These are phyloP conservation scores for Ceratina calcarata DNA, from an alignment of 1,140 invertebrate genomes.

Conservation along the genomic window DNA sequence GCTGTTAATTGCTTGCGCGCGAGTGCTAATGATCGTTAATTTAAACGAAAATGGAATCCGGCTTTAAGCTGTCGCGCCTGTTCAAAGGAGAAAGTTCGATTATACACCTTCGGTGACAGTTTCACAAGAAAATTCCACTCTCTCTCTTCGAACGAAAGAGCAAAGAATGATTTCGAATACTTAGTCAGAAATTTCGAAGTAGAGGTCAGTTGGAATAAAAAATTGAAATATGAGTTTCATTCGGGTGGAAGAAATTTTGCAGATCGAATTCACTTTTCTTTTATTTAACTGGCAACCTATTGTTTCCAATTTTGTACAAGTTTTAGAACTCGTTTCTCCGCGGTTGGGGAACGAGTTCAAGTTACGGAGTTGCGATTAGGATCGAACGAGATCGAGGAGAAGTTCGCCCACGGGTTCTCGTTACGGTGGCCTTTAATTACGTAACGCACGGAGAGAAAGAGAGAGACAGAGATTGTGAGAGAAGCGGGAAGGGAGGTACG, in stretches of 20 bases:
- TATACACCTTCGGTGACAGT: not conserved
- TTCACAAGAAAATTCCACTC: not conserved
- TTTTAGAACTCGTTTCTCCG: not conserved
- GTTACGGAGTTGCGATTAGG: not conserved
- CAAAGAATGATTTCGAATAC: no score
- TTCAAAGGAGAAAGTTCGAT: not conserved
- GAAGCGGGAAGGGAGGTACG: no score
- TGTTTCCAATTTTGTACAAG: not conserved
- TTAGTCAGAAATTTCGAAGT: no score
- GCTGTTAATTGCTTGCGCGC: constrained; percentile 20
- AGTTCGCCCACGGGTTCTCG: no score
- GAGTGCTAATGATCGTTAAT: constrained; percentile 14
- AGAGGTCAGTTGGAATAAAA: not conserved
- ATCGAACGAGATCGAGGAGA: constrained; percentile 1
- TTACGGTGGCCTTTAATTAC: not conserved
- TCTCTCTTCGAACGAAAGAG: not conserved
- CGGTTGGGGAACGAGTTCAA: not conserved
- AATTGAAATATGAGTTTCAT: not conserved
- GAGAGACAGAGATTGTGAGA: no score
- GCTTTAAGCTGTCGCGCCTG: not conserved
- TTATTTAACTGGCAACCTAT: not conserved
- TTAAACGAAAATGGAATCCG: constrained; percentile 6
- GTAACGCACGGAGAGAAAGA: not conserved
- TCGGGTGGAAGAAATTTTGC: not conserved
- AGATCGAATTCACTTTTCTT: no score